Conservation (phyloP, 2,888 invertebrate species). For the Oscheius sp. region DNA sequence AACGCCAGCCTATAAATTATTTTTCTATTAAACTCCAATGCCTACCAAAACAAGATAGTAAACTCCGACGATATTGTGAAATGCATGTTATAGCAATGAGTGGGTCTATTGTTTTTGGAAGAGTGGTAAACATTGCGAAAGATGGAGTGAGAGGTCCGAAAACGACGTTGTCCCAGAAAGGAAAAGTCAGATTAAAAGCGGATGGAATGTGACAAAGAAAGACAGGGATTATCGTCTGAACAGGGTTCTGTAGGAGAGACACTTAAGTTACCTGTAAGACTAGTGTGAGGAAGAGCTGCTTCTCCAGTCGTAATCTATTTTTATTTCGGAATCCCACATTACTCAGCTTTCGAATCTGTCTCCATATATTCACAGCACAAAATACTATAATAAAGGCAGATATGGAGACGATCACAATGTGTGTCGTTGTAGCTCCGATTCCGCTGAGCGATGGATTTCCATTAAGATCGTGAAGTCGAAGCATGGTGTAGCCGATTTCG, state of each 20-base stretch:
- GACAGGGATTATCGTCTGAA: slow-evolving; percentile 16
- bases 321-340: not conserved
- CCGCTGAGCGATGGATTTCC: slow-evolving; percentile 10
- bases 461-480: not conserved
- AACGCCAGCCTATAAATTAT: no score
- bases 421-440: slow-evolving; percentile 4
- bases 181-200: not conserved
- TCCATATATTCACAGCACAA: slow-evolving; percentile 7
- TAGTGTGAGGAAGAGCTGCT: slow-evolving; percentile 5
- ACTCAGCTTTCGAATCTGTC: not conserved
- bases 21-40: no score
- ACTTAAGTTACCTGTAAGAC: not conserved
- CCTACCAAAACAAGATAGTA: no score
- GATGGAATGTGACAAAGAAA: slow-evolving; percentile 17
- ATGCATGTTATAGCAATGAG: slow-evolving; percentile 12
- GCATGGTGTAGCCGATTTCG: slow-evolving; percentile 18
- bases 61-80: not conserved
- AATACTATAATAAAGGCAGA: not conserved
- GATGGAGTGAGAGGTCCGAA: slow-evolving; percentile 15
- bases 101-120: slow-evolving; percentile 17
- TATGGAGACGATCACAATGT: not conserved
- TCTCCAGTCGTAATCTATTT: not conserved
- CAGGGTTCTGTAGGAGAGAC: not conserved
- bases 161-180: slow-evolving; percentile 16
- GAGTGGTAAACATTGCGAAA: slow-evolving; percentile 14